Percentiles rank a stretch among this genome's conserved stretches.
Conservation (phyloP, 2,113 vertebrate species). For the Felis chaus region DNA sequence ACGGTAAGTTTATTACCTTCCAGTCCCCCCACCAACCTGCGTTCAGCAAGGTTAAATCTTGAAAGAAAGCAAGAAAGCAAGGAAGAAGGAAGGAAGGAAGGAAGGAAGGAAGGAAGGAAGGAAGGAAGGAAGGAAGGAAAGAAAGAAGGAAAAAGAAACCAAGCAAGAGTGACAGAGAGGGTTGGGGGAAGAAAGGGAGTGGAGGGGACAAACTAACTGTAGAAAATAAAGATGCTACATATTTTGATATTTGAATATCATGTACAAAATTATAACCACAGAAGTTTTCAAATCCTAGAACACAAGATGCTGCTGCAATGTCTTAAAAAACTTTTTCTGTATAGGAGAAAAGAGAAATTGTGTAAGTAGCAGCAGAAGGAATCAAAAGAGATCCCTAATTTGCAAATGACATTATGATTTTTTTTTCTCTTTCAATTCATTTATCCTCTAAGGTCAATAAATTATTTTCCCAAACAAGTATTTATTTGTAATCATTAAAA, state of each 20-base stretch:
- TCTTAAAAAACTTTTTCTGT: neutral
- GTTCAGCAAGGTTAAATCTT: neutral
- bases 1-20: neutral
- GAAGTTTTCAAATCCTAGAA: neutral
- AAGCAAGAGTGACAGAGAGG: neutral
- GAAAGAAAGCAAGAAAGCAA: neutral
- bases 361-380: neutral
- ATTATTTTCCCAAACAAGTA: neutral
- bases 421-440: neutral
- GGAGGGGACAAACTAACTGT: too few relatives aligned
- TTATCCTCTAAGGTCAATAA: neutral
- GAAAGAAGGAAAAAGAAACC: neutral
- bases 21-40: neutral
- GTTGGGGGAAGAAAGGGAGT: neutral
- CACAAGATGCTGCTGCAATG: neutral
- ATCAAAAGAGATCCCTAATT: neutral
- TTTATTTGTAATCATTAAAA: neutral
- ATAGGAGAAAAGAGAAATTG: neutral
- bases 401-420: neutral
- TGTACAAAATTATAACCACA: neutral
- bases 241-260: neutral
- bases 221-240: neutral
- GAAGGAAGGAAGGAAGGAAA: accelerated
- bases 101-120: too few relatives aligned
- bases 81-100: accelerated